Evolutionary conservation across 2,797 vertebrate genomes (phyloP).

Genomic region (Meriones psammophilus): DNA sequence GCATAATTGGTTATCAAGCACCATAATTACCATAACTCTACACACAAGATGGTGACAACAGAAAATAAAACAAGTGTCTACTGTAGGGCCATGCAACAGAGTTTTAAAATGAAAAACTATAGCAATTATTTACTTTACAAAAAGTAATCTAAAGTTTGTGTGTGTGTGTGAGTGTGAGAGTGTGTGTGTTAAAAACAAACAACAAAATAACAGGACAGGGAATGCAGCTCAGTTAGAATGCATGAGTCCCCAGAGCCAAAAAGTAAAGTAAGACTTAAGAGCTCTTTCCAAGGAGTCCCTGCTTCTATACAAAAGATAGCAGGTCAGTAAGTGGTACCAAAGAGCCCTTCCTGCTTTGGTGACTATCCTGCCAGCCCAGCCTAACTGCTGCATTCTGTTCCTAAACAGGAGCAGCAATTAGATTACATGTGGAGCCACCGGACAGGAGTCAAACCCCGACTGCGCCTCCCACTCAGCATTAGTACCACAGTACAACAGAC

Average conservation of each 20-base stretch:
- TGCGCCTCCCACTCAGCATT: neutral
- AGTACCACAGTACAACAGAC: neutral
- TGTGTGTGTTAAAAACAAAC: neutral
- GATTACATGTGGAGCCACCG: neutral
- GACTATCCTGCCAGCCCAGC: neutral
- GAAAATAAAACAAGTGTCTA: neutral
- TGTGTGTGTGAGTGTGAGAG: neutral
- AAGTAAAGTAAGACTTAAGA: slow-evolving; percentile 1
- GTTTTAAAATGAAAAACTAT: slow-evolving; percentile 5
- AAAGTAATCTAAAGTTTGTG: neutral
- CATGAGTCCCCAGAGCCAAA: neutral
- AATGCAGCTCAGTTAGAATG: neutral
- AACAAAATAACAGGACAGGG: neutral
- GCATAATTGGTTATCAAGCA: neutral
- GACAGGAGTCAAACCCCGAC: neutral
- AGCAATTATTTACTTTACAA: slow-evolving; percentile 20
- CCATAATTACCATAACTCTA: neutral
- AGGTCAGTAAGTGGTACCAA: neutral
- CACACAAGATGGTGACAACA: neutral
- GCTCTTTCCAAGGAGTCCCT: neutral
- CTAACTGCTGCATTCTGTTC: neutral
- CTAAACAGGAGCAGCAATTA: neutral
- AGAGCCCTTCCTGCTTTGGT: neutral
- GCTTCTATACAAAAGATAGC: neutral
- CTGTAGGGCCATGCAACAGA: neutral